Conservation (phyloP, 2,888 invertebrate genomes). For the Glaucopsyche alexis region DNA sequence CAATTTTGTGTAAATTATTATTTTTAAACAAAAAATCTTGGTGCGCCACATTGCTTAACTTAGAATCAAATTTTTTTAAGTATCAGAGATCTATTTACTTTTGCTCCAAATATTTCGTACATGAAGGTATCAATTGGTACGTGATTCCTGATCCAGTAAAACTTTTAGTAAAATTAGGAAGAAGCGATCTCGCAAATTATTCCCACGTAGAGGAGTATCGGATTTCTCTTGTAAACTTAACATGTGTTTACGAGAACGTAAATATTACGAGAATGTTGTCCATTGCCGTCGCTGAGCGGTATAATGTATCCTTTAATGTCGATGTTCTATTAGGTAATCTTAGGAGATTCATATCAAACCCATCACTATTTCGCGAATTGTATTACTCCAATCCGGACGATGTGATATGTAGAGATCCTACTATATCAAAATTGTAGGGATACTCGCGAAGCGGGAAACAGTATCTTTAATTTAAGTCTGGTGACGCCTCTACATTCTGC, state of each 20-base stretch:
- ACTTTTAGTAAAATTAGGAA: background rate
- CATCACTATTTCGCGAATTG: no score
- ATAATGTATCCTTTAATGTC: background rate
- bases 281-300: background rate
- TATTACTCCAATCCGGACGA: background rate
- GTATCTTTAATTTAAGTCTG: background rate
- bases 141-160: background rate
- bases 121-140: background rate
- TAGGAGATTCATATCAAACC: background rate
- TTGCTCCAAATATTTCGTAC: background rate
- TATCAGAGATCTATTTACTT: background rate
- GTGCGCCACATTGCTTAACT: background rate
- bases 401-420: background rate
- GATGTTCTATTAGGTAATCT: background rate
- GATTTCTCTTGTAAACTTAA: background rate
- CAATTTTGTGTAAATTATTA: no score
- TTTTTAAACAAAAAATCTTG: no score
- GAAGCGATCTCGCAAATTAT: background rate
- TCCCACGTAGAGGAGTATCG: background rate
- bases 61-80: background rate
- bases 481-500: background rate
- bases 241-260: background rate
- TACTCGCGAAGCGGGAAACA: background rate
- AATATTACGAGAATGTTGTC: background rate
- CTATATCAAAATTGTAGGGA: background rate